phyloP scores from a whole-genome alignment of 2,797 vertebrate genomes.

The Pseudochromis fuscus region DNA sequence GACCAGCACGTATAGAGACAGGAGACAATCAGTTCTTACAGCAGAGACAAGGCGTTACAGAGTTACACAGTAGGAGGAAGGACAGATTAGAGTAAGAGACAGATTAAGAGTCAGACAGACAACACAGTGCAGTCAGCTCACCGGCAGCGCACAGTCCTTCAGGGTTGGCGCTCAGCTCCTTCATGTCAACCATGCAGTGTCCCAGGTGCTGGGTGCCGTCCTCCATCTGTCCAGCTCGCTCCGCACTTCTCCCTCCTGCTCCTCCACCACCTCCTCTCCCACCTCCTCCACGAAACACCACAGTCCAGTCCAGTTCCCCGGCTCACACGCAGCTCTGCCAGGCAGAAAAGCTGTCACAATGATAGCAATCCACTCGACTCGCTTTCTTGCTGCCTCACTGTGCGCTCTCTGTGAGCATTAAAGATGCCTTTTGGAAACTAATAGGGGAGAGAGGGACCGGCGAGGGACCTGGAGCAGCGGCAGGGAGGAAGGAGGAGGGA shows the following conservation, averaged over 20 bases:
- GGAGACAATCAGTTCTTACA: slow-evolving; percentile 5
- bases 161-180: slow-evolving; percentile 73
- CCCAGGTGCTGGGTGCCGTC: slow-evolving; percentile 76
- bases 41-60: slow-evolving; percentile 37
- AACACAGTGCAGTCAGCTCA: slow-evolving; percentile 71
- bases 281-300: slow-evolving; percentile 76
- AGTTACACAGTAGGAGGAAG: slow-evolving; percentile 40
- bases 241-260: slow-evolving; percentile 55
- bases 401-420: slow-evolving; percentile 70
- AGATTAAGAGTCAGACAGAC: slow-evolving; percentile 48
- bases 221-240: slow-evolving; percentile 78
- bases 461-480: slow-evolving; percentile 67
- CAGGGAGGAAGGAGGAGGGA: slow-evolving; percentile 32
- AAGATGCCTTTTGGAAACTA: slow-evolving; percentile 80
- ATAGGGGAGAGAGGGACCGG: slow-evolving; percentile 73
- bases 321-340: slow-evolving; percentile 54
- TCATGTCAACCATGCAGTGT: slow-evolving; percentile 83
- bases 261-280: slow-evolving; percentile 61
- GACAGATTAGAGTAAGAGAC: slow-evolving; percentile 37
- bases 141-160: slow-evolving; percentile 77
- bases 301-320: slow-evolving; percentile 79
- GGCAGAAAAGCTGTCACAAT: slow-evolving; percentile 68
- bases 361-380: slow-evolving; percentile 69
- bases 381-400: slow-evolving; percentile 70
- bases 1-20: slow-evolving; percentile 12